Percentiles rank a stretch among this genome's conserved stretches.
Evolutionary conservation across 2,888 invertebrate genomes (phyloP).

Genomic region (Stenchaetothrips biformis): DNA sequence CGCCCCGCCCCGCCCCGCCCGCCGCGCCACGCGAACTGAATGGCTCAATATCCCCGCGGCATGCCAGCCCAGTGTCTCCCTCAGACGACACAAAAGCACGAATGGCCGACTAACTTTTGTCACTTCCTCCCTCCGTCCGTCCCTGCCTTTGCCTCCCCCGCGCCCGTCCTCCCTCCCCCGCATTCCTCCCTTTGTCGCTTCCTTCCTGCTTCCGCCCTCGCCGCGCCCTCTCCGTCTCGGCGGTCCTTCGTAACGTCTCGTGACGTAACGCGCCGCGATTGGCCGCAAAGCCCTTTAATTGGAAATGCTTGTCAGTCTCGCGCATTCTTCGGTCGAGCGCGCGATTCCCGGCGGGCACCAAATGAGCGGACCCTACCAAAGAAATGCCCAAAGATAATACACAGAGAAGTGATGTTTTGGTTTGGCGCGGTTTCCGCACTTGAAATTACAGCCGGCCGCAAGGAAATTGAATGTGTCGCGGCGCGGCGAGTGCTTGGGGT

Average conservation of each 20-base stretch:
- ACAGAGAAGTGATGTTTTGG: too few relatives aligned
- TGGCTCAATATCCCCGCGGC: constrained; percentile 1
- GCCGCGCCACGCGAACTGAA: background rate
- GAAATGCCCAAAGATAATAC: too few relatives aligned
- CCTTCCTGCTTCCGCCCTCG: background rate
- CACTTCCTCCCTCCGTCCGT: constrained; percentile 5
- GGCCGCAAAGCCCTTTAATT: too few relatives aligned
- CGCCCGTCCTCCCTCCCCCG: background rate
- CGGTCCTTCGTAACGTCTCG: background rate
- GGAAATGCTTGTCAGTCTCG: too few relatives aligned
- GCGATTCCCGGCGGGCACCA: too few relatives aligned
- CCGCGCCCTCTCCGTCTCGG: too few relatives aligned
- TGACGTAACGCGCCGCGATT: background rate
- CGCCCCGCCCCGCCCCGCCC: background rate
- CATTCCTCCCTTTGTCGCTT: constrained; percentile 5
- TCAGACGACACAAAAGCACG: constrained; percentile 9
- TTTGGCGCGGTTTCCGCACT: too few relatives aligned
- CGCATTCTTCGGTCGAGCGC: too few relatives aligned
- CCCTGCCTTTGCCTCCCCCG: background rate
- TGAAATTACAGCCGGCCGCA: too few relatives aligned
- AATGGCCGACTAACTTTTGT: constrained; percentile 23
- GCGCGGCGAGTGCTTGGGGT: background rate
- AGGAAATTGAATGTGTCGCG: background rate
- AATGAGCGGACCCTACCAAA: too few relatives aligned
- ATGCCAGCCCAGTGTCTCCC: constrained; percentile 4